Base-by-base conservation (phyloP, 2,113 vertebrate species). In the Charadrius vociferus region DNA sequence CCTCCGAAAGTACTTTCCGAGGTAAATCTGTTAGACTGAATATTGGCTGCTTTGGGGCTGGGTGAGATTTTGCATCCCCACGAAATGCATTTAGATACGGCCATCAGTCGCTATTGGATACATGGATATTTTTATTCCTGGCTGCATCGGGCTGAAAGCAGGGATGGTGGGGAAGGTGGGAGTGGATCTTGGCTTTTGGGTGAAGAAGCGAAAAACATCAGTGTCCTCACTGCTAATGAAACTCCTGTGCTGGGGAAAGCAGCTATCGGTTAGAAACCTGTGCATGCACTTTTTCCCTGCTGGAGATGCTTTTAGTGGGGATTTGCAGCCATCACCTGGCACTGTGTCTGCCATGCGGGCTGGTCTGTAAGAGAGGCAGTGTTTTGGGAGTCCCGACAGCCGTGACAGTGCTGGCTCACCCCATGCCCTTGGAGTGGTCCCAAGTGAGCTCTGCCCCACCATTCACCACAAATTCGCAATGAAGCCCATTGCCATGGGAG, bases 21-120 rank as follows among this genome's bases (percentile, higher is more conserved):
- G 95, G 96, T 97, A 92, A 93, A 58, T 68, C 17, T 65, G 24
- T 81, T 61, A 14, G 34, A 72, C 37, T 91, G 65, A 36, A 72
- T 61, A 47, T 36, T 87, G 77, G 30, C 72, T 84, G 78, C 61
- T 71, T 78, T 82, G 62, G 39, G 43, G 12, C 29, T 82, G 78
- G 66, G 4, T 3, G 21, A n/a, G 36, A 49, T 61, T 91, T 66
- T 7, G 1, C 34, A 52, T 79, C 62, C 20, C 14, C 3, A 1
- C 0, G n/a, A n/a, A n/a, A n/a, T n/a, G n/a, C n/a, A 55, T 37
- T 81, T 39, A 37, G 75, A 53, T 83, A 53, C 0, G 6, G 16
- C 37, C 62, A 32, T 56, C 39, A 43, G 73, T 80, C 6, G 1
- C 61, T 81, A 2, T 2, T 74, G 77, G 77, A 49, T 32, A 10